Base-by-base conservation (phyloP, 2,113 vertebrate genomes). In the Cathartes aura region DNA sequence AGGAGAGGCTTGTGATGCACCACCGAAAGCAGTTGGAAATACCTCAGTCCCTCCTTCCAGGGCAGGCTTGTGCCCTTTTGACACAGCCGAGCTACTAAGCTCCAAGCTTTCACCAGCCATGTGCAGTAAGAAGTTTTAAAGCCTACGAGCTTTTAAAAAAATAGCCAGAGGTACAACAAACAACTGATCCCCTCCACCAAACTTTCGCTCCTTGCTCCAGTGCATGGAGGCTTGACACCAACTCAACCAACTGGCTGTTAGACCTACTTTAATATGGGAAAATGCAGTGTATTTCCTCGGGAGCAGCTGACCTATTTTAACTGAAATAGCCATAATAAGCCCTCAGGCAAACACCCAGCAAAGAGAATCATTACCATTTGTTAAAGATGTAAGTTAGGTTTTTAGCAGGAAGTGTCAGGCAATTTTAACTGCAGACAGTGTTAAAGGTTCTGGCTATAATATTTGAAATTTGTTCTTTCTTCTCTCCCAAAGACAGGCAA, bases 1-100 rank as follows among this genome's bases (percentile, higher is more conserved):
- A 1, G 20, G 6, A 42, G 5, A 58, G 23, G 12, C 23, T 71
- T 1, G 0, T 29, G 71, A 15, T 29, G 21, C 29, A 34, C 18
- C 24, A 62, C 27, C 21, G 29, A 74, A 73, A 81, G 6, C 56
- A 56, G 23, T 32, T 87, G 48, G n/a, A 56, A 74, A 7, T 5
- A 64, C 9, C 9, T 82, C 47, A 29, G 1, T 26, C 48, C 29
- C 26, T 59, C 21, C 36, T 82, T 63, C 58, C 43, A 27, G 60
- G 45, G 29, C 36, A 66, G 20, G 1, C 38, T 5, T 8, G 5
- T 8, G 16, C 13, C 74, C 55, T n/a, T 80, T 38, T n/a, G 55
- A 29, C 47, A n/a, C 26, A 52, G 43, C 47, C 88, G 38, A 89
- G 11, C 43, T 79, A 11, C 70, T 12, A 63, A 38, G 36, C 64